A percentile compares a stretch with the other conserved stretches of the same genome.
Conservation (phyloP, 2,113 vertebrate genomes). For the Dolichallabes microphthalmus region DNA sequence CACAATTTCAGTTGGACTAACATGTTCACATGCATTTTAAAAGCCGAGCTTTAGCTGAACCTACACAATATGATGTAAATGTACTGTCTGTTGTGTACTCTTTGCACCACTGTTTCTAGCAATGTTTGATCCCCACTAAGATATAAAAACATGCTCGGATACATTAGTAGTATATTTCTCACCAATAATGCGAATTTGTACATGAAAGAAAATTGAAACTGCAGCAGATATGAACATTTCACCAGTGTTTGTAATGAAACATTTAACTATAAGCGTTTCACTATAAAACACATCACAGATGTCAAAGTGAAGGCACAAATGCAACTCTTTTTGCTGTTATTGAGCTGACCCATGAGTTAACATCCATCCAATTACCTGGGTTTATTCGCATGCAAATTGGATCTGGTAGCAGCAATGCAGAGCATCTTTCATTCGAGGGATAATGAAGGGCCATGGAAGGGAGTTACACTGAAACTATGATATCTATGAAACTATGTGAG, state of each 20-base stretch:
- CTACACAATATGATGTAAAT: too few relatives aligned
- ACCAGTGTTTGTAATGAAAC: conserved; percentile 2
- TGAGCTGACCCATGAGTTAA: conserved; percentile 54
- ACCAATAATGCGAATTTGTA: conserved; percentile 33
- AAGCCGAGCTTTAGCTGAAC: too few relatives aligned
- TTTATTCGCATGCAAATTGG: conserved; percentile 60
- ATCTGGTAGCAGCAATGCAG: conserved; percentile 23
- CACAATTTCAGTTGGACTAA: too few relatives aligned
- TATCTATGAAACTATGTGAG: neutral
- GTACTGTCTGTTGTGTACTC: neutral
- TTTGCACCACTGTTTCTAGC: neutral
- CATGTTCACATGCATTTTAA: too few relatives aligned
- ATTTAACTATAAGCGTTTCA: conserved; percentile 41
- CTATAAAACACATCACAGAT: conserved; percentile 30
- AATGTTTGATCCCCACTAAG: neutral
- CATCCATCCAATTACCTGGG: conserved; percentile 54
- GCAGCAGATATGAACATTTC: conserved; percentile 15
- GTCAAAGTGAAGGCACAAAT: conserved; percentile 52
- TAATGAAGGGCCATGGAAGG: conserved; percentile 14
- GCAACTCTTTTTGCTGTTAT: conserved; percentile 51
- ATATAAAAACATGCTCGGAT: neutral
- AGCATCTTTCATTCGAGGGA: conserved; percentile 39
- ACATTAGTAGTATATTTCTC: conserved; percentile 4
- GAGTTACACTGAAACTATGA: conserved; percentile 39
- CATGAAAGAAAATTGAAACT: conserved; percentile 35